These are phyloP conservation scores for Ornithoptera priamus DNA, from an alignment of 2,888 invertebrate genomes.

Conservation along the genomic window DNA sequence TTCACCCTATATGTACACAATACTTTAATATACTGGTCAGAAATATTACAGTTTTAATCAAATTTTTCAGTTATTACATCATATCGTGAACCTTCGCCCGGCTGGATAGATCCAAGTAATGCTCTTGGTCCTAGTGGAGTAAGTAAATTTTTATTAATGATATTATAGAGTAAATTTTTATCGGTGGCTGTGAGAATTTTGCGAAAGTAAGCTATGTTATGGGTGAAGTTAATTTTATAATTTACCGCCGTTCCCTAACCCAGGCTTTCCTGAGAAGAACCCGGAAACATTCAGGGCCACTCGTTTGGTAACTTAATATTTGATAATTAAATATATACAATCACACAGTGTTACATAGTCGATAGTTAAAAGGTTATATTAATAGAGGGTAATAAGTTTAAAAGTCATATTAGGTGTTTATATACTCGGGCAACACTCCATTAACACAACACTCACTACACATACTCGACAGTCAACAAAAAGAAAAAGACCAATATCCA, in stretches of 20 bases:
- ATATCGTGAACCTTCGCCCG: conserved; percentile 9
- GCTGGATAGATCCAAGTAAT: conserved; percentile 14
- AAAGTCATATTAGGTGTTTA: no score
- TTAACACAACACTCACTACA: no score
- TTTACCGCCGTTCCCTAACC: not conserved
- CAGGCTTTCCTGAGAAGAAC: no score
- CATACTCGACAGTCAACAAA: no score
- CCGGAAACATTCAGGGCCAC: no score
- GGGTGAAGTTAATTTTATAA: not conserved
- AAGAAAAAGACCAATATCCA: no score
- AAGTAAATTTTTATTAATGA: not conserved
- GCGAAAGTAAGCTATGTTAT: not conserved
- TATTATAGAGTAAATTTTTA: not conserved
- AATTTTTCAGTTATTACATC: conserved; percentile 12
- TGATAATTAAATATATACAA: not conserved
- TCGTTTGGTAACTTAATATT: not conserved
- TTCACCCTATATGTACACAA: no score
- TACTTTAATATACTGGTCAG: no score
- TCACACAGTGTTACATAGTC: not conserved
- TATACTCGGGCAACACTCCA: no score
- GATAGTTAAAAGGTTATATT: no score
- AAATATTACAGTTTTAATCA: not conserved
- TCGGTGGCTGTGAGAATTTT: not conserved
- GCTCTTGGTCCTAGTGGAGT: conserved; percentile 7
- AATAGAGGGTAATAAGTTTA: no score